Evolutionary conservation across 2,888 invertebrate genomes (phyloP).

Genomic region (Lacanobia wlatinum): DNA sequence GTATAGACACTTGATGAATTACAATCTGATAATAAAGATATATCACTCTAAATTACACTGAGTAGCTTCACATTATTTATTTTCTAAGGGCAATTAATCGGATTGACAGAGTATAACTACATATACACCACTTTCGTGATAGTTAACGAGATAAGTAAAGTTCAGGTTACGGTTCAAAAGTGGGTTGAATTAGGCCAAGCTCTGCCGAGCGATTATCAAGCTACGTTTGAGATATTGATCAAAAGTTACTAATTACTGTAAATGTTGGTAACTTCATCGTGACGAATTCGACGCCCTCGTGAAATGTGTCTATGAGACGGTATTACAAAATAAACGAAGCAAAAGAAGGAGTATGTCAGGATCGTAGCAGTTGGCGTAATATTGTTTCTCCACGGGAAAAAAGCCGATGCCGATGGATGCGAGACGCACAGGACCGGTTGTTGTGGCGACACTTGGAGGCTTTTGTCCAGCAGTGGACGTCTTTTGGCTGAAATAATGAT

Average conservation of each 20-base stretch:
- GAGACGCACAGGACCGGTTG: no score
- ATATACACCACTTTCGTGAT: conserved; percentile 29
- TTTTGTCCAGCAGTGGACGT: no score
- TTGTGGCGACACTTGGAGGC: no score
- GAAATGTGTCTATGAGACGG: neutral
- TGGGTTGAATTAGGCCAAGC: conserved; percentile 30
- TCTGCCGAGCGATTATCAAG: conserved; percentile 8
- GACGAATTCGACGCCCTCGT: neutral
- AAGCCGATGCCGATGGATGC: no score
- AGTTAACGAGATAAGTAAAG: conserved; percentile 44
- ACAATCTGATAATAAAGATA: conserved; percentile 61
- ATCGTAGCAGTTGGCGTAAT: no score
- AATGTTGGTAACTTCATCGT: conserved; percentile 13
- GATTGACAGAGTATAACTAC: conserved; percentile 37
- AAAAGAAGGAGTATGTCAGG: neutral
- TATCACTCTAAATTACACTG: conserved; percentile 35
- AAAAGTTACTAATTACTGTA: conserved; percentile 39
- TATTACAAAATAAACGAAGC: neutral
- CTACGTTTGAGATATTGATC: conserved; percentile 18
- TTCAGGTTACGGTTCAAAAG: conserved; percentile 41
- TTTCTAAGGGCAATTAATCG: conserved; percentile 45
- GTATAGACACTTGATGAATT: conserved; percentile 59
- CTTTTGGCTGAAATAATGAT: no score
- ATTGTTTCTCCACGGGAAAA: no score
- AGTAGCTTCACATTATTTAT: conserved; percentile 38